Percentiles rank a stretch among this genome's conserved stretches.
These are phyloP conservation scores for Tetraodon nigroviridis DNA, from an alignment of 2,113 vertebrate species.

Conservation along the genomic window DNA sequence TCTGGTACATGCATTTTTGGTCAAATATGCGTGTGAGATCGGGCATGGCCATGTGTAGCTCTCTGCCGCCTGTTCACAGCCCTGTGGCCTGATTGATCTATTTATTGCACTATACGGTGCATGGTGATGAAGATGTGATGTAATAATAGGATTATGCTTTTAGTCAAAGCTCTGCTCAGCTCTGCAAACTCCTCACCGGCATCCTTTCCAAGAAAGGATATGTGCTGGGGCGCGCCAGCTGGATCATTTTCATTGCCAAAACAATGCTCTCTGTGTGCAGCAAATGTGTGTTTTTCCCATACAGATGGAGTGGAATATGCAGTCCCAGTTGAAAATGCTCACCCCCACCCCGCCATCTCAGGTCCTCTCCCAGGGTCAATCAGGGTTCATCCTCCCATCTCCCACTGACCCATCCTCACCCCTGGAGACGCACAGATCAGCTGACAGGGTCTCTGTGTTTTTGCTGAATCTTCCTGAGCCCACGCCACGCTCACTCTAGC, in stretches of 20 bases:
- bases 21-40: conserved; percentile 13
- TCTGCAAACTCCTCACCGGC: conserved; percentile 14
- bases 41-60: neutral
- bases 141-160: conserved; percentile 46
- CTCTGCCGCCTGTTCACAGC: neutral
- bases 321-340: conserved; percentile 26
- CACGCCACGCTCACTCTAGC: conserved; percentile 47
- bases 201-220: conserved; percentile 24
- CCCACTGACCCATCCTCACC: conserved; percentile 54
- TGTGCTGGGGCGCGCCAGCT: conserved; percentile 12
- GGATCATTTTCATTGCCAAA: conserved; percentile 46
- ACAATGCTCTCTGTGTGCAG: conserved; percentile 38
- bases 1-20: conserved; percentile 30
- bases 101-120: conserved; percentile 24
- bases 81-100: conserved; percentile 27
- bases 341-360: conserved; percentile 29
- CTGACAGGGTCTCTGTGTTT: conserved; percentile 34
- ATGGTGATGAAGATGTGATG: conserved; percentile 15
- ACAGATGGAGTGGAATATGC: conserved; percentile 34
- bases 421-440: conserved; percentile 41
- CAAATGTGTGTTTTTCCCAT: conserved; percentile 33
- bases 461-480: conserved; percentile 42
- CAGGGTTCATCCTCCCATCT: conserved; percentile 43
- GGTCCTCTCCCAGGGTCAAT: conserved; percentile 35
- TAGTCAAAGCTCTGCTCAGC: conserved; percentile 24